phyloP scores from a whole-genome alignment of 2,797 vertebrate genomes.

The Fistularia commersonii region DNA sequence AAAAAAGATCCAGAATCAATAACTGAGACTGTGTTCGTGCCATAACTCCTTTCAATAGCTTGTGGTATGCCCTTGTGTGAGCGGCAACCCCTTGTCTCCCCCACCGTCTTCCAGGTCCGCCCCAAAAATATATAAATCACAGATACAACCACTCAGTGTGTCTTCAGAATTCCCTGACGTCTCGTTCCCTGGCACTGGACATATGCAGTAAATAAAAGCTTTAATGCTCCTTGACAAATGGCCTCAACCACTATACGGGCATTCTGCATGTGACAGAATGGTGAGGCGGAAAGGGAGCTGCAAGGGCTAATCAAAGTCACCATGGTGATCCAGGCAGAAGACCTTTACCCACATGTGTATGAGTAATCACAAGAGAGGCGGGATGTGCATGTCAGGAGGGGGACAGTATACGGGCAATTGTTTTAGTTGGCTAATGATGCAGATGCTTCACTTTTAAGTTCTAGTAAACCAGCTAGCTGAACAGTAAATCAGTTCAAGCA shows the following conservation, averaged over 20 bases:
- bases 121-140: slow-evolving; percentile 54
- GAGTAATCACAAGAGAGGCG: slow-evolving; percentile 37
- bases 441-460: slow-evolving; percentile 11
- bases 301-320: slow-evolving; percentile 36
- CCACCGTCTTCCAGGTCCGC: slow-evolving; percentile 5
- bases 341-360: slow-evolving; percentile 19
- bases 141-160: slow-evolving; percentile 37
- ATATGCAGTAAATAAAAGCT: slow-evolving; percentile 48
- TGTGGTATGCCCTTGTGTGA: slow-evolving; percentile 14
- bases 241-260: slow-evolving; percentile 24
- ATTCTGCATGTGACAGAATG: slow-evolving; percentile 29
- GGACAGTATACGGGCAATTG: slow-evolving; percentile 23
- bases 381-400: slow-evolving; percentile 23
- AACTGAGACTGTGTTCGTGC: slow-evolving; percentile 43
- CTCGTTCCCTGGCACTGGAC: slow-evolving; percentile 23
- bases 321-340: slow-evolving; percentile 19
- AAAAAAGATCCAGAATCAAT: slow-evolving; percentile 66
- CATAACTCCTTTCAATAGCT: slow-evolving; percentile 63
- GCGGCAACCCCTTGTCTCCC: slow-evolving; percentile 6
- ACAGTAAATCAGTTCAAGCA: slow-evolving; percentile 44
- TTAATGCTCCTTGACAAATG: slow-evolving; percentile 53
- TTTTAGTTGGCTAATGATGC: slow-evolving; percentile 56
- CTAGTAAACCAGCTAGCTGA: slow-evolving; percentile 17
- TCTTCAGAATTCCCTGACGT: slow-evolving; percentile 35
- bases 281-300: slow-evolving; percentile 22